Conservation (phyloP, 2,888 invertebrate species). For the Drosophila formosana region DNA sequence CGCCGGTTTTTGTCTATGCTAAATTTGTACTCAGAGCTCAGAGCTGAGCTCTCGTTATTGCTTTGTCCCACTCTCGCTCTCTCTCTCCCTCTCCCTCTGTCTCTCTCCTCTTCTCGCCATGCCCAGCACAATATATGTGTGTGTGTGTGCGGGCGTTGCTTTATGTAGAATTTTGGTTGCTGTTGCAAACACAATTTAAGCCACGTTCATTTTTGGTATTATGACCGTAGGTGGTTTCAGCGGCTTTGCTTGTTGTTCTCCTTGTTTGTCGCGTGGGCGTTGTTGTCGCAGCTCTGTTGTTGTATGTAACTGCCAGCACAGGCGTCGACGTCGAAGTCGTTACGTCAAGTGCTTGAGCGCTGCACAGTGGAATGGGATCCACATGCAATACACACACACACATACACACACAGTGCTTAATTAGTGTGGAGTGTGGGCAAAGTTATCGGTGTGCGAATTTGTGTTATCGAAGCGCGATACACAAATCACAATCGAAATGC, state of each 20-base stretch:
- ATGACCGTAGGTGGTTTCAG: constrained; percentile 64
- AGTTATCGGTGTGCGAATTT: not conserved
- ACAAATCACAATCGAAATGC: not conserved
- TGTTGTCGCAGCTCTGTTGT: constrained; percentile 34
- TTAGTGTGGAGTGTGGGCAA: not conserved
- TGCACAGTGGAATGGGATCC: constrained; percentile 20
- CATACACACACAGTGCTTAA: not conserved
- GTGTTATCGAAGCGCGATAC: not conserved
- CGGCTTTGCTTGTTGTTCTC: constrained; percentile 50
- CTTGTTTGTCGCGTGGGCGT: constrained; percentile 42
- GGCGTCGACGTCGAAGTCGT: constrained; percentile 13
- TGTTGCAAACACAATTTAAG: constrained; percentile 49
- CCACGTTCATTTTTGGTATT: constrained; percentile 66
- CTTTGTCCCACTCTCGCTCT: constrained; percentile 7
- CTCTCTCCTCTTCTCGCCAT: not conserved
- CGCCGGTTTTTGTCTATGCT: constrained; percentile 61
- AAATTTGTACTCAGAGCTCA: constrained; percentile 28
- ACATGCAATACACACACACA: constrained; percentile 1
- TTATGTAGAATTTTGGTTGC: constrained; percentile 71
- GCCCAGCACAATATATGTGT: constrained; percentile 26
- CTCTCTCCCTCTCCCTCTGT: not conserved
- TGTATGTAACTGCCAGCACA: constrained; percentile 15
- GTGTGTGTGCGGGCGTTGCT: constrained; percentile 58
- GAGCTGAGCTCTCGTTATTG: constrained; percentile 25
- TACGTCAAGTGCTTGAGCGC: constrained; percentile 33